These are phyloP conservation scores for Rhinella marina DNA, from an alignment of 2,797 vertebrate species.

Conservation along the genomic window DNA sequence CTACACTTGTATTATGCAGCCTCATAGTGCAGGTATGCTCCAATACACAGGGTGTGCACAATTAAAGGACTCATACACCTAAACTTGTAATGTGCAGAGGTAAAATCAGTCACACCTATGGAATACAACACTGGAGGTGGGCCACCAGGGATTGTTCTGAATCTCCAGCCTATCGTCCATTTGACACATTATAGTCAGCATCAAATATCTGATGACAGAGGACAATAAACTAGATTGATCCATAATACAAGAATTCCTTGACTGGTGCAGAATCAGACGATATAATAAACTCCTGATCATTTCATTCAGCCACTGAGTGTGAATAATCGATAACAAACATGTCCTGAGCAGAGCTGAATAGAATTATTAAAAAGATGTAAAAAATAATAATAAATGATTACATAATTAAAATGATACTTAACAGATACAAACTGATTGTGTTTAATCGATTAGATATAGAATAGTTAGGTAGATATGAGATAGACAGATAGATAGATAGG, in stretches of 20 bases:
- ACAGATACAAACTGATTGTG: too few species aligned
- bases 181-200: neutral
- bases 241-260: neutral
- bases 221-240: neutral
- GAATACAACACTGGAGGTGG: neutral
- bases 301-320: too few species aligned
- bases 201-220: neutral
- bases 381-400: too few species aligned
- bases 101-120: neutral
- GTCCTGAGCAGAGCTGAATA: too few species aligned
- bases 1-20: conserved; percentile 16
- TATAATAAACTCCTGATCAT: too few species aligned
- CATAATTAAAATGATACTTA: too few species aligned
- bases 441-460: too few species aligned
- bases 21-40: conserved; percentile 28
- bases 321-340: too few species aligned
- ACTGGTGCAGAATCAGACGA: neutral
- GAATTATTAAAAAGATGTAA: too few species aligned
- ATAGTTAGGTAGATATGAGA: too few species aligned
- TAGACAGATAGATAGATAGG: too few species aligned
- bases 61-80: neutral
- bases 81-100: neutral
- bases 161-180: neutral
- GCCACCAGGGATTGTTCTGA: neutral
- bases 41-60: neutral